Conservation (phyloP, 2,888 invertebrate species). For the Spilarctia lutea region DNA sequence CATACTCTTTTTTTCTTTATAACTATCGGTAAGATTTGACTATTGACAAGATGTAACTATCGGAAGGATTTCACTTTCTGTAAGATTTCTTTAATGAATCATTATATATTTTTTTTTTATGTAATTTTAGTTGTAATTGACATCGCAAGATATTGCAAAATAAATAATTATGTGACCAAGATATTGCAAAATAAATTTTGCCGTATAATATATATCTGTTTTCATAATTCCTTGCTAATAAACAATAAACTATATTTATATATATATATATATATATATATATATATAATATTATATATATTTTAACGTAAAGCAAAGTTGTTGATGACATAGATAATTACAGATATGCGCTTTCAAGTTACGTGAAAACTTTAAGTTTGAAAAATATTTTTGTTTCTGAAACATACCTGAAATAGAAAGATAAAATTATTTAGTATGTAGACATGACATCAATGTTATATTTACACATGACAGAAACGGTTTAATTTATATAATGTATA, state of each 20-base stretch:
- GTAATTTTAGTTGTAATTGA: not conserved
- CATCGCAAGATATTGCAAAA: not conserved
- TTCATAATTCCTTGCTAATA: not conserved
- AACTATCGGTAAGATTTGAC: not conserved
- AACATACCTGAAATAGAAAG: not conserved
- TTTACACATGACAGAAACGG: too few relatives aligned
- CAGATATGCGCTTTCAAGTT: not conserved
- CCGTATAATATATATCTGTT: not conserved
- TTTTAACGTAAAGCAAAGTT: not conserved
- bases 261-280: too few relatives aligned
- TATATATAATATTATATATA: too few relatives aligned
- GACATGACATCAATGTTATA: not conserved
- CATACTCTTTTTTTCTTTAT: not conserved
- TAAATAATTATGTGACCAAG: too few relatives aligned
- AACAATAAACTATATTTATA: too few relatives aligned
- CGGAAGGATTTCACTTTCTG: too few relatives aligned
- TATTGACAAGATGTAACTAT: too few relatives aligned
- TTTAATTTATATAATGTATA: too few relatives aligned
- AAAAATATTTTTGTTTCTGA: not conserved
- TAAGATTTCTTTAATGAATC: not conserved
- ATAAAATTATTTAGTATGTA: not conserved
- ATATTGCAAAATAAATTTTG: not conserved
- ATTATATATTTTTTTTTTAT: not conserved
- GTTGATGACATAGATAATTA: not conserved
- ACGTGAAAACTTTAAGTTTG: not conserved